These are phyloP conservation scores for Drosophila lacicola DNA, from an alignment of 2,888 invertebrate species.

Conservation along the genomic window DNA sequence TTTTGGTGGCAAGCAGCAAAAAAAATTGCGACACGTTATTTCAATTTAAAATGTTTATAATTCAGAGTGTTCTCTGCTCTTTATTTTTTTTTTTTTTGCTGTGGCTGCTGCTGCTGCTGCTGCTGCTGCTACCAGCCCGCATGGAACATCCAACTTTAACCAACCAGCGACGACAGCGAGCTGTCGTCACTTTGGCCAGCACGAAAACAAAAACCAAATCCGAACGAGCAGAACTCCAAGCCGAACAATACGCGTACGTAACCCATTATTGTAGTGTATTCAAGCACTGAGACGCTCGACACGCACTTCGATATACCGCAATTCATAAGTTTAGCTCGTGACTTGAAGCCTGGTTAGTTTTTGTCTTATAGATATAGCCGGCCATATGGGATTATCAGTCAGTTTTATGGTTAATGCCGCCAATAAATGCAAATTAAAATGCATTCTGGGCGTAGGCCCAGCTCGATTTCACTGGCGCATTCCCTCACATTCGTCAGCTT, in stretches of 20 bases:
- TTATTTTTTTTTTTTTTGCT: constrained; percentile 6
- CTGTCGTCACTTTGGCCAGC: constrained; percentile 56
- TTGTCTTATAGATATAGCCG: constrained; percentile 1
- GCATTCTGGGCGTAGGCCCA: constrained; percentile 47
- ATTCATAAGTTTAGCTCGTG: no score
- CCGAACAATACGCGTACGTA: constrained; percentile 5
- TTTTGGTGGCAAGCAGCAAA: constrained; percentile 67
- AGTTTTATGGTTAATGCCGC: constrained; percentile 28
- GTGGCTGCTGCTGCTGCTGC: neutral
- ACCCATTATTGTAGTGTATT: constrained; percentile 5
- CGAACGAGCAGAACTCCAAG: constrained; percentile 1
- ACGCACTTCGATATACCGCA: neutral
- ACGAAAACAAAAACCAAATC: constrained; percentile 11
- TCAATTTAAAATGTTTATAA: constrained; percentile 82
- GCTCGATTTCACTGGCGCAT: constrained; percentile 28
- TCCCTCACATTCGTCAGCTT: constrained; percentile 60
- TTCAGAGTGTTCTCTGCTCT: constrained; percentile 69
- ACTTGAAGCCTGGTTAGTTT: neutral
- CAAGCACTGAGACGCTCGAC: neutral
- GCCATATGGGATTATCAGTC: constrained; percentile 24
- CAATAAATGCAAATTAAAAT: constrained; percentile 74
- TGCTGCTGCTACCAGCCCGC: constrained; percentile 39
- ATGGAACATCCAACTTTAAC: constrained; percentile 30
- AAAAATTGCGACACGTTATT: constrained; percentile 82
- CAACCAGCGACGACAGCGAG: constrained; percentile 47